These are phyloP conservation scores for Urocolius indicus DNA, from an alignment of 2,113 vertebrate species.

Conservation along the genomic window DNA sequence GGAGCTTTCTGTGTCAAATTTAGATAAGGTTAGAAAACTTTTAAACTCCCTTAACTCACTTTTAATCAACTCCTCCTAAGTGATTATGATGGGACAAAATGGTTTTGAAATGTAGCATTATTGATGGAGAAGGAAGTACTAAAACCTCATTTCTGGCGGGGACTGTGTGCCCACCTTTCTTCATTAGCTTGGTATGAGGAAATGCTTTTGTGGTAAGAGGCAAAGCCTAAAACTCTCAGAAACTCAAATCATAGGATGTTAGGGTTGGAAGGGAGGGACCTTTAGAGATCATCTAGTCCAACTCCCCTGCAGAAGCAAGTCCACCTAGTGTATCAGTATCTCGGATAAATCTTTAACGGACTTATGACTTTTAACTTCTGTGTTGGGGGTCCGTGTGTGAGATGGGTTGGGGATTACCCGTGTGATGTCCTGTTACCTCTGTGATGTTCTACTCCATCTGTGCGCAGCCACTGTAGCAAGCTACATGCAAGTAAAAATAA, in stretches of 20 bases:
- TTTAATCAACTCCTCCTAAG: neutral
- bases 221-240: neutral
- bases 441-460: neutral
- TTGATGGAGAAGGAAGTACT: neutral
- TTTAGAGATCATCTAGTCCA: too few relatives aligned
- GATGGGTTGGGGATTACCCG: fast-evolving
- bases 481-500: neutral
- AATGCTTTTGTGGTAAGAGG: neutral
- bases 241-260: too few relatives aligned
- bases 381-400: neutral
- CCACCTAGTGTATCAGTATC: neutral
- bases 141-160: neutral
- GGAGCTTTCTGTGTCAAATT: neutral
- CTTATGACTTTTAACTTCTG: neutral
- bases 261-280: too few relatives aligned
- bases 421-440: neutral
- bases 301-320: too few relatives aligned
- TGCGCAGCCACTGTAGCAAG: neutral
- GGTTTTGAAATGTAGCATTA: neutral
- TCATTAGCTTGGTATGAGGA: neutral
- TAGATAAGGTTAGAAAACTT: neutral
- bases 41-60: neutral
- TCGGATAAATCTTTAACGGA: neutral
- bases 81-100: neutral
- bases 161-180: neutral